Evolutionary conservation across 2,113 vertebrate species (phyloP), one percentile per base, ranked within the genome.

Genomic region (Ictalurus punctatus): DNA sequence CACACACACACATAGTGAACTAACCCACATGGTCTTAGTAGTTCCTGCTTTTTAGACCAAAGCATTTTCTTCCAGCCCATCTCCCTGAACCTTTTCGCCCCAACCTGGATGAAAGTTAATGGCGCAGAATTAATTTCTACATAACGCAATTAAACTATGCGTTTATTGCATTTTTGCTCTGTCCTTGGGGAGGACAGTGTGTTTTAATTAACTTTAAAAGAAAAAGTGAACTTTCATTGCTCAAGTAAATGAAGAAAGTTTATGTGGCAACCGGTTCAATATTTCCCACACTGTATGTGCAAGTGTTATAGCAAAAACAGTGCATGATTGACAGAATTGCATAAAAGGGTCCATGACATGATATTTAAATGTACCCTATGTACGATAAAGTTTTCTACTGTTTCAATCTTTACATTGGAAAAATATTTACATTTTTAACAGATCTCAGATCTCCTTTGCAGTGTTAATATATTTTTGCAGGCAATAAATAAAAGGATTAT

Each of bases 121-220:
- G 95, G 92, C 90, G 90, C 94, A 94, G 94, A 95, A 95, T 95
- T 93, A 94, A 96, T 96, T 92, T 94, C 93, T 93, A 93, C 92
- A 92, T 95, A 95, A 95, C 93, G 94, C 94, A 95, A 95, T 95
- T 95, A 95, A 95, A 95, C 94, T 94, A 94, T 94, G 94, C 94
- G 94, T 95, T 94, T 93, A 94, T 92, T 94, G 91, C 93, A 93
- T 89, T 89, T 83, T 82, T 23, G 83, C 58, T 63, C 84, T 74
- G 94, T 95, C 93, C 93, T 94, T 94, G 93, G 93, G 90, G 93
- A 94, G 93, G 93, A 93, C 94, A 91, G 92, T 90, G 91, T 93
- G 92, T 95, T 90, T 94, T 94, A 94, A 95, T 94, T 84, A 90
- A 94, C 93, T 95, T 93, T 93, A 92, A 94, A 94, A 94, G 93